Evolutionary conservation across 1,140 invertebrate species (phyloP).

Genomic region (Lysiphlebus fabarum): DNA sequence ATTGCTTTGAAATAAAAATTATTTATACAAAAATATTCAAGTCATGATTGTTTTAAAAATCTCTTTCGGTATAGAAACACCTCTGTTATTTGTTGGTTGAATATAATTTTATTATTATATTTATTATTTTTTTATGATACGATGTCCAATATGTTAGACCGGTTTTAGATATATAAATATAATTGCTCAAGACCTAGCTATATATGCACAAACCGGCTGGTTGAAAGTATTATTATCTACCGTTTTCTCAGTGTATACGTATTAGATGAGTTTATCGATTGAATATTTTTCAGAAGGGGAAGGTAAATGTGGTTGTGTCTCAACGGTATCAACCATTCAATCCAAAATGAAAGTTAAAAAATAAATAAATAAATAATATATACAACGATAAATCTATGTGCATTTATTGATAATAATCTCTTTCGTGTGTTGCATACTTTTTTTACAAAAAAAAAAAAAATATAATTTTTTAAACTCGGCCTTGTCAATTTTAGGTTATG

Average conservation of each 20-base stretch:
- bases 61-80: background rate
- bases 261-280: conserved; percentile 30
- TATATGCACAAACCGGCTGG: conserved; percentile 30
- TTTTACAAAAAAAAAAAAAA: too few species aligned
- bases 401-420: too few species aligned
- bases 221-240: conserved; percentile 39
- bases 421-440: background rate
- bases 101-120: background rate
- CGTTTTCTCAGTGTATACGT: conserved; percentile 29
- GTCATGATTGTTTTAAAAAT: background rate
- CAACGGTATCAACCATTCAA: conserved; percentile 2
- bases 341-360: background rate
- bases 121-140: background rate
- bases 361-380: background rate
- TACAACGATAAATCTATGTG: too few species aligned
- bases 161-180: conserved; percentile 18
- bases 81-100: background rate
- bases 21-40: background rate
- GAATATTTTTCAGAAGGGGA: conserved; percentile 15
- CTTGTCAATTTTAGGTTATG: too few species aligned
- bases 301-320: conserved; percentile 4
- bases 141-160: conserved; percentile 14
- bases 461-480: too few species aligned
- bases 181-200: conserved; percentile 30
- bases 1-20: background rate